A percentile compares a stretch with the other conserved stretches of the same genome.
Conservation (phyloP, 2,888 invertebrate genomes). For the Sinhomidia bicolor region DNA sequence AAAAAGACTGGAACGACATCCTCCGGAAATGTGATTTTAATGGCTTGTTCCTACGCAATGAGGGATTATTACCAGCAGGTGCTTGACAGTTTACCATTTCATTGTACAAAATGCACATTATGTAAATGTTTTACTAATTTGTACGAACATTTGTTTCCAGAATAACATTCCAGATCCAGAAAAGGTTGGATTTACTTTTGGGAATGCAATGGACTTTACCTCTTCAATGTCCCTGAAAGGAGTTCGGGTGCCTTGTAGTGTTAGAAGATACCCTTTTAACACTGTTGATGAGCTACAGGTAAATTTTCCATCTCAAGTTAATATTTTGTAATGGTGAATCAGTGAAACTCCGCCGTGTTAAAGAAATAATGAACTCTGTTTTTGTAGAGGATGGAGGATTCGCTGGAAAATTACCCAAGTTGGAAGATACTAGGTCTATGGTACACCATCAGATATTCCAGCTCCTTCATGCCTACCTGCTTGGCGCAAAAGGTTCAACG, state of each 20-base stretch:
- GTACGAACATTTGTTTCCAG: slow-evolving; percentile 43
- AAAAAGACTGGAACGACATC: slow-evolving; percentile 42
- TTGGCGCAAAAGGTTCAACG: slow-evolving; percentile 30
- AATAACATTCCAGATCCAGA: slow-evolving; percentile 62
- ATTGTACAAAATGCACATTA: too few species aligned
- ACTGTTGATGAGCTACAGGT: slow-evolving; percentile 30
- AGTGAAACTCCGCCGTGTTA: background rate
- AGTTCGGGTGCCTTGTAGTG: slow-evolving; percentile 10
- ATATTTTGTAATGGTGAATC: background rate
- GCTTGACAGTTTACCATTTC: too few species aligned
- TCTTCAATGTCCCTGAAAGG: slow-evolving; percentile 5
- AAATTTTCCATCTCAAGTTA: background rate
- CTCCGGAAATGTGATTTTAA: slow-evolving; percentile 58
- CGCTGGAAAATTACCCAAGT: slow-evolving; percentile 16
- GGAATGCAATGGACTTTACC: background rate
- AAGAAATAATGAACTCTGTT: background rate
- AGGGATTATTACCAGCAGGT: slow-evolving; percentile 69
- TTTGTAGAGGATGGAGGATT: slow-evolving; percentile 46
- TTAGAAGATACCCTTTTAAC: background rate
- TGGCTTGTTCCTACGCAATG: slow-evolving; percentile 56
- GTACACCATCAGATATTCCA: slow-evolving; percentile 43
- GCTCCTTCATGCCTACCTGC: slow-evolving; percentile 48
- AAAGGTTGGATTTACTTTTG: slow-evolving; percentile 45
- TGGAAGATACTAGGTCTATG: slow-evolving; percentile 63
- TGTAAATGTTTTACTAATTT: too few species aligned